These are phyloP conservation scores for Lobophora halterata DNA, from an alignment of 2,888 invertebrate genomes.

Conservation along the genomic window DNA sequence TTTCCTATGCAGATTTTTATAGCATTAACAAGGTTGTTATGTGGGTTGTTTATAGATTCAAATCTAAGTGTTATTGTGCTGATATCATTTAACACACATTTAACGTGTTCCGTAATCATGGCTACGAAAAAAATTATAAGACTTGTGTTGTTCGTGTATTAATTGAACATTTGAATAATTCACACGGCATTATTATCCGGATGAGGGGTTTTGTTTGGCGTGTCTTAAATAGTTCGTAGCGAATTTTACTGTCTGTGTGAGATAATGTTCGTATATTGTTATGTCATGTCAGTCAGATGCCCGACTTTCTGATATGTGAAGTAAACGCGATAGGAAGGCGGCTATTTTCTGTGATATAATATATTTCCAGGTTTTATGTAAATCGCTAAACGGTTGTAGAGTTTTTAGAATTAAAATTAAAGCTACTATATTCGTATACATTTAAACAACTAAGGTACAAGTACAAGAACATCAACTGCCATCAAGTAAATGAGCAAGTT, in stretches of 20 bases:
- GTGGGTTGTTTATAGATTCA: conserved; percentile 23
- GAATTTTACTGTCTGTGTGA: conserved; percentile 21
- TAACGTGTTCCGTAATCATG: conserved; percentile 40
- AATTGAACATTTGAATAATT: conserved; percentile 25
- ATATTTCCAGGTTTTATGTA: neutral
- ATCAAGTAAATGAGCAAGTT: conserved; percentile 18
- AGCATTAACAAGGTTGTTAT: conserved; percentile 19
- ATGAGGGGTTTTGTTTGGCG: conserved; percentile 21
- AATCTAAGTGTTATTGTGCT: conserved; percentile 30
- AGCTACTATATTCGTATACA: neutral
- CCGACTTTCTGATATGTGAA: conserved; percentile 41
- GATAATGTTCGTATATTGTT: conserved; percentile 34
- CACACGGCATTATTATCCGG: conserved; percentile 27
- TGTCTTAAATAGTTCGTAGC: conserved; percentile 23
- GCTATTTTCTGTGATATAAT: conserved; percentile 35
- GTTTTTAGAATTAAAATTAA: neutral
- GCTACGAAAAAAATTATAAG: conserved; percentile 30
- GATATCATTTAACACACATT: conserved; percentile 35
- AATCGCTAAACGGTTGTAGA: conserved; percentile 1
- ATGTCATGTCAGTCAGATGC: conserved; percentile 38
- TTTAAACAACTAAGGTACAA: conserved; percentile 3
- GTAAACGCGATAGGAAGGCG: conserved; percentile 41
- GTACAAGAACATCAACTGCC: neutral
- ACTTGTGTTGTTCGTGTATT: conserved; percentile 18
- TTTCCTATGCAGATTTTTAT: conserved; percentile 20